phyloP scores from a whole-genome alignment of 2,888 invertebrate species.

The Coleophora flavipennella region DNA sequence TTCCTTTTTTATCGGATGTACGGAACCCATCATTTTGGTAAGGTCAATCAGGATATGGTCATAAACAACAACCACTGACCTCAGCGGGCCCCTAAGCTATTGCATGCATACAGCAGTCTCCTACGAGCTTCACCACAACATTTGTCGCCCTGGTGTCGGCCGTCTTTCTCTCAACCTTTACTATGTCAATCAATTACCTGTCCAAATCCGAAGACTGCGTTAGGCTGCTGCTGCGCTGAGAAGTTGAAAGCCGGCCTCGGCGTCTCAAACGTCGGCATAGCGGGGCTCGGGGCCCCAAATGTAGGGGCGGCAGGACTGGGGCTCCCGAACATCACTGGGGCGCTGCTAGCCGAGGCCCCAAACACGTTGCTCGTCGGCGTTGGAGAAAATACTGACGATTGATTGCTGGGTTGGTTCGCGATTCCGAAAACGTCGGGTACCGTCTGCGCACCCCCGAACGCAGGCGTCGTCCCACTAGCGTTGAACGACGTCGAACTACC shows the following conservation, averaged over 20 bases:
- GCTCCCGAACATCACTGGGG: constrained; percentile 34
- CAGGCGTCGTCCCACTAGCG: constrained; percentile 19
- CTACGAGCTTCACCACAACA: no score
- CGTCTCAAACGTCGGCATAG: constrained; percentile 36
- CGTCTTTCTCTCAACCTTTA: no score
- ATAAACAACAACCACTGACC: no score
- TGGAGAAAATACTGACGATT: no score
- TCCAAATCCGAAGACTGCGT: constrained; percentile 46
- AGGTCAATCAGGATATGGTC: no score
- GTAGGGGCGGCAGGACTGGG: constrained; percentile 23
- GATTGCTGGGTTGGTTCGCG: constrained; percentile 19
- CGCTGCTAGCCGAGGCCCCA: constrained; percentile 23
- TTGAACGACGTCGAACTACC: constrained; percentile 33
- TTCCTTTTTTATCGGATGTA: no score
- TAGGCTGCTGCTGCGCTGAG: constrained; percentile 29
- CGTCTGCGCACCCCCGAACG: constrained; percentile 30
- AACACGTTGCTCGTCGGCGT: constrained; percentile 24
- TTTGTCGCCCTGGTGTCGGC: no score
- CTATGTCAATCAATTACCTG: constrained; percentile 31
- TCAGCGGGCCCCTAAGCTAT: no score
- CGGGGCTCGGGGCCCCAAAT: constrained; percentile 33
- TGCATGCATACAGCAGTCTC: no score
- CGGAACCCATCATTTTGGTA: no score
- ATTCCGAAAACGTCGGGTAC: constrained; percentile 38
- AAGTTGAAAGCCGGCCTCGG: constrained; percentile 41